These are phyloP conservation scores for Hyperoplus lanceolatus DNA, from an alignment of 2,797 vertebrate species.

Conservation along the genomic window DNA sequence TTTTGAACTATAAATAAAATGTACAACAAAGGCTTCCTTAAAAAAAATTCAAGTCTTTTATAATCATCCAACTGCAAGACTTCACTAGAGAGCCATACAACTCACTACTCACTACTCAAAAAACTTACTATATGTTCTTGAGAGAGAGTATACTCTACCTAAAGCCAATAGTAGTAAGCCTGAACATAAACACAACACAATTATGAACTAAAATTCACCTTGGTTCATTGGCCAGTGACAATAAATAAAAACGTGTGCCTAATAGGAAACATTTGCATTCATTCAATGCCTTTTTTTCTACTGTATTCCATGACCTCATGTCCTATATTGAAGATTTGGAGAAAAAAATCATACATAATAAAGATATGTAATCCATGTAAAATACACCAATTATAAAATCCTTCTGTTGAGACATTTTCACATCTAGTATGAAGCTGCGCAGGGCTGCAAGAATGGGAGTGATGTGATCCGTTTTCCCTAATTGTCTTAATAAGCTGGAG, in stretches of 20 bases:
- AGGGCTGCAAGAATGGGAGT: background rate
- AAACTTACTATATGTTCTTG: slow-evolving; percentile 11
- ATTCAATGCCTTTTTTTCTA: slow-evolving; percentile 3
- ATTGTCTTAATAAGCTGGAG: slow-evolving; percentile 5
- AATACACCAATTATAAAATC: slow-evolving; percentile 15
- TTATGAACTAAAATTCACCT: background rate
- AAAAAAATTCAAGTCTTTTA: slow-evolving; percentile 7
- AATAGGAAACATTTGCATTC: background rate
- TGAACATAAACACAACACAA: background rate
- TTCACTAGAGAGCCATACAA: slow-evolving; percentile 14
- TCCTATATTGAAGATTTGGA: background rate
- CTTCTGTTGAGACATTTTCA: background rate
- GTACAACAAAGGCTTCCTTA: slow-evolving; percentile 21
- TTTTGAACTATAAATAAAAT: slow-evolving; percentile 8
- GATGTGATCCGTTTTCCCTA: background rate
- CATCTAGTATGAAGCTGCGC: background rate
- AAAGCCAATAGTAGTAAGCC: background rate
- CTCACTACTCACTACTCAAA: background rate
- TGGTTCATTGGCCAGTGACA: no score
- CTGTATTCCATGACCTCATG: background rate
- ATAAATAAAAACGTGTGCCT: no score
- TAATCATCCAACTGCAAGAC: slow-evolving; percentile 8
- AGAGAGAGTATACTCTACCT: background rate
- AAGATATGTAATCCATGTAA: background rate
- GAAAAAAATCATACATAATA: background rate